Evolutionary conservation across 2,888 invertebrate species (phyloP).

Genomic region (Gastracanthus pulcherrimus): DNA sequence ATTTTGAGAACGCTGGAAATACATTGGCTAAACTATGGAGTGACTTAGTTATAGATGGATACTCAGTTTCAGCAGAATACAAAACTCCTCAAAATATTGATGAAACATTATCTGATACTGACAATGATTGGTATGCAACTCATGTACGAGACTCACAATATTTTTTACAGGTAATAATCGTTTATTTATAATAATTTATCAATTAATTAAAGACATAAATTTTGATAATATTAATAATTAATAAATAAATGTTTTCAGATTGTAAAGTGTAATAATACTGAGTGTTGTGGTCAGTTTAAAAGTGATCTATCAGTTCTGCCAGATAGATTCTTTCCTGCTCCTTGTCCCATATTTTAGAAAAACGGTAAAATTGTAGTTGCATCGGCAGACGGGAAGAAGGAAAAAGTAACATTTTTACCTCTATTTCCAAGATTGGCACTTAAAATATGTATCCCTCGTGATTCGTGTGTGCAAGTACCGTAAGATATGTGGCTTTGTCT

Average conservation of each 20-base stretch:
- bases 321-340: constrained; percentile 20
- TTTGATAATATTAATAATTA: not conserved
- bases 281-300: not conserved
- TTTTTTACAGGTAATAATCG: constrained; percentile 59
- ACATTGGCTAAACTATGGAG: constrained; percentile 69
- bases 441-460: too few relatives aligned
- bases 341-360: not conserved
- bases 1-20: constrained; percentile 70
- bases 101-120: constrained; percentile 54
- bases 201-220: too few relatives aligned
- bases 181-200: not conserved
- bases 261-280: not conserved
- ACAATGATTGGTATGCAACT: constrained; percentile 59
- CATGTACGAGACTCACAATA: constrained; percentile 65
- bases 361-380: not conserved
- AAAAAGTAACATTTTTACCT: not conserved
- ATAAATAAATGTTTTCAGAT: constrained; percentile 15
- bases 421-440: not conserved
- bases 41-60: constrained; percentile 64
- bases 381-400: not conserved
- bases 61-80: constrained; percentile 56
- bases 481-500: too few relatives aligned
- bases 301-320: constrained; percentile 6
- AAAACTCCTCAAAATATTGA: constrained; percentile 62
- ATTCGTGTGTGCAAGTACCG: too few relatives aligned